Base-by-base conservation (phyloP, 2,797 vertebrate genomes). In the Toxotes lorentzi region DNA sequence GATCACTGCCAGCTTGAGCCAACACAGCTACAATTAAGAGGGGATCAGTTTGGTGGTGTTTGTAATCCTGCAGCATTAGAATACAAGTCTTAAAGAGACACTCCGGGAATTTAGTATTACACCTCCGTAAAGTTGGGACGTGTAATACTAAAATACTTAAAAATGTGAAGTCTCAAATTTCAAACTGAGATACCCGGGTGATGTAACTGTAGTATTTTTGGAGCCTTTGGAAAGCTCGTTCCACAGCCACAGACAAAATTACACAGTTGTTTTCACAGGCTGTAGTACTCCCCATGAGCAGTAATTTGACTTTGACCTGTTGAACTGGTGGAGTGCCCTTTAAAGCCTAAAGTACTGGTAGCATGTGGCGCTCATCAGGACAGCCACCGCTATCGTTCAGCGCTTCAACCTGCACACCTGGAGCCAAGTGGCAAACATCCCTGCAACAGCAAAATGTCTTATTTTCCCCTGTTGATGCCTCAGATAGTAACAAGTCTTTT, bases 241-340 rank as follows among this genome's bases (percentile, higher is more conserved):
- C 51, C 16, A 57, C 11, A 34, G 30, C 24, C 32, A 61, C 53
- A 47, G 3, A 65, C 5, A 57, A 76, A 60, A 75, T 41, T 41
- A 30, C 45, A 56, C 47, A 64, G 27, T 16, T 71, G 76, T 78
- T 79, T 79, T 56, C 59, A 70, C 58, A 72, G 60, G 59, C 34
- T 43, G 17, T 0, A 61, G 50, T 9, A 47, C 59, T 69, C 34
- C 34, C 11, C 1, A 2, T 43, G 7, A 66, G 41, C 61, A 6
- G 38, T 58, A 73, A 60, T 54, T 40, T n/a, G 35, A 76, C 45
- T 73, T 47, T 14, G 70, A 74, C 53, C 24, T 47, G 58, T 56
- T 64, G 48, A 58, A 81, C 51, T 63, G 69, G 56, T 45, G 65
- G 34, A 72, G 35, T 34, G 38, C n/a, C 35, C 24, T 34, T 60